A percentile compares a stretch with the other conserved stretches of the same genome.
These are phyloP conservation scores for Ennomos erosarius DNA, from an alignment of 2,888 invertebrate species.

Conservation along the genomic window DNA sequence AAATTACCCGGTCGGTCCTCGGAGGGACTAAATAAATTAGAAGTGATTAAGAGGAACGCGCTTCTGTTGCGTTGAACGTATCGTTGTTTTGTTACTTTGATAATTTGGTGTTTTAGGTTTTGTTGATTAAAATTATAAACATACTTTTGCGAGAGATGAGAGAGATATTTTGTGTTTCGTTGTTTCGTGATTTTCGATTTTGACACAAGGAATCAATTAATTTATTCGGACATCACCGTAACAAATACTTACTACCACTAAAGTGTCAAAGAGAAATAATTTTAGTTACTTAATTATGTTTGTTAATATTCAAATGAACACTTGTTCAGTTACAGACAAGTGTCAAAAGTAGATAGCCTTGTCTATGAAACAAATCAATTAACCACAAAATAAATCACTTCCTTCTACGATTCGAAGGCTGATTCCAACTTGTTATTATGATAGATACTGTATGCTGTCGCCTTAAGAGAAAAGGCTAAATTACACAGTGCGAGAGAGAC, in stretches of 20 bases:
- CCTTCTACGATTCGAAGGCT: slow-evolving; percentile 42
- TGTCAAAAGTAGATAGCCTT: slow-evolving; percentile 31
- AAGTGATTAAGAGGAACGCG: slow-evolving; percentile 84
- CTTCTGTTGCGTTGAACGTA: slow-evolving; percentile 74
- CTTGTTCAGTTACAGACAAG: slow-evolving; percentile 18
- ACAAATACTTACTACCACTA: no score
- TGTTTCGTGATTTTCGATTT: no score
- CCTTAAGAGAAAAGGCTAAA: slow-evolving; percentile 76
- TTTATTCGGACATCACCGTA: no score
- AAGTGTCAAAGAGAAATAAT: slow-evolving; percentile 10
- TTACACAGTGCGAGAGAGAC: slow-evolving; percentile 64
- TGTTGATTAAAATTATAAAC: slow-evolving; percentile 41
- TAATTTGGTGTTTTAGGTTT: slow-evolving; percentile 50
- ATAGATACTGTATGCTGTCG: slow-evolving; percentile 66
- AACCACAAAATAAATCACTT: slow-evolving; percentile 51
- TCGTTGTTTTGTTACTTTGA: slow-evolving; percentile 70
- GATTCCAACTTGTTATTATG: slow-evolving; percentile 50
- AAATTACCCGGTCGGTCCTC: slow-evolving; percentile 78
- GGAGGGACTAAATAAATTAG: slow-evolving; percentile 83
- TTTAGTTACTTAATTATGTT: not conserved
- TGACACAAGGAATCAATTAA: not conserved
- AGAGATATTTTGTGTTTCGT: not conserved
- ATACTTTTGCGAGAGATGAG: slow-evolving; percentile 1
- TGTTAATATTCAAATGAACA: slow-evolving; percentile 22
- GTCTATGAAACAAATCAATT: slow-evolving; percentile 39